Evolutionary conservation across 1,140 invertebrate genomes (phyloP).

Genomic region (Diprion similis): DNA sequence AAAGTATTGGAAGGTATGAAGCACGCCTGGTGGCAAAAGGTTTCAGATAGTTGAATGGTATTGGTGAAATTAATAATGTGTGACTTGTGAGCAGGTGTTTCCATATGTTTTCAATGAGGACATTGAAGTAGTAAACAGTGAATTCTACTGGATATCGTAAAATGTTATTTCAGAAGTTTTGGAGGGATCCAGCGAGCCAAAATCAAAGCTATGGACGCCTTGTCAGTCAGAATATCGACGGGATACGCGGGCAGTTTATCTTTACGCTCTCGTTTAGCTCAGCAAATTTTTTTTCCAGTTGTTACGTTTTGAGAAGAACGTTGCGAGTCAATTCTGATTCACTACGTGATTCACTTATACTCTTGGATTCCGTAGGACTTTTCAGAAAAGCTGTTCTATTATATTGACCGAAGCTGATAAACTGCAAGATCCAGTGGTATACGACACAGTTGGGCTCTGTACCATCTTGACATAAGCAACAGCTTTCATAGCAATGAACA

Average conservation of each 20-base stretch:
- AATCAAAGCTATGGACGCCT: neutral
- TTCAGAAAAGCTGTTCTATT: no score
- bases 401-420: constrained; percentile 2
- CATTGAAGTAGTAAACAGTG: neutral
- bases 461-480: neutral
- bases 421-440: neutral
- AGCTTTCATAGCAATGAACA: neutral
- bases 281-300: no score
- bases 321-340: no score
- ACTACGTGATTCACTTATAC: no score
- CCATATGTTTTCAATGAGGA: neutral
- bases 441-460: neutral
- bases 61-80: no score
- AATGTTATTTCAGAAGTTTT: neutral
- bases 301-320: no score
- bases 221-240: neutral
- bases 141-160: neutral
- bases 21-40: no score
- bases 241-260: neutral
- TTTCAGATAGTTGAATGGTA: no score
- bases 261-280: no score
- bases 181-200: neutral
- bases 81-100: no score
- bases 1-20: no score
- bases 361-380: no score